A percentile compares a stretch with the other conserved stretches of the same genome.
phyloP scores from a whole-genome alignment of 2,888 invertebrate genomes.

The Pimpla rufipes region DNA sequence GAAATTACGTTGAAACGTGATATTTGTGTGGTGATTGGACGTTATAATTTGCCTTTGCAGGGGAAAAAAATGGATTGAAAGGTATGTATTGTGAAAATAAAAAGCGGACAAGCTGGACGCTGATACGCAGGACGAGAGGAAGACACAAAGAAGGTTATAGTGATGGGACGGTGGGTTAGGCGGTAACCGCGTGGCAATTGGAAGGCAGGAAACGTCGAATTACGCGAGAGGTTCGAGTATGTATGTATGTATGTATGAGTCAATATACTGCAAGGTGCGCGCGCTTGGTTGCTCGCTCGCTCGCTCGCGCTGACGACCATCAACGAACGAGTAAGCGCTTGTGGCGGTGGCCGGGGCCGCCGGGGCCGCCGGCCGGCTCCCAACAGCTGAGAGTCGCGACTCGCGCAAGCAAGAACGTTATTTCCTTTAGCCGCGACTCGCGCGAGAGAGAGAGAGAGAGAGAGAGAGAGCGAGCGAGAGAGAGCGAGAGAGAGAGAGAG shows the following conservation, averaged over 20 bases:
- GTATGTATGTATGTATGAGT: conserved; percentile 31
- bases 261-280: conserved; percentile 32
- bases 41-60: neutral
- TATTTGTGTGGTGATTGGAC: too few species aligned
- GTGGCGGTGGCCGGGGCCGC: conserved; percentile 48
- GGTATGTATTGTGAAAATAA: neutral
- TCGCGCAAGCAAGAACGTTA: conserved; percentile 63
- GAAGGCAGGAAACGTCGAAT: conserved; percentile 67
- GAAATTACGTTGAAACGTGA: too few species aligned
- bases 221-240: conserved; percentile 58
- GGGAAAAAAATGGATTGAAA: neutral
- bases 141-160: neutral
- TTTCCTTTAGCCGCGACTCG: conserved; percentile 48
- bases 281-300: conserved; percentile 33
- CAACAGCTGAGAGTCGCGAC: conserved; percentile 64
- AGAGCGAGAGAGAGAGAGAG: too few species aligned
- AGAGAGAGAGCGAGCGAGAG: too few species aligned
- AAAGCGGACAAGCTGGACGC: neutral
- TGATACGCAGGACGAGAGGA: neutral
- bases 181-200: conserved; percentile 66
- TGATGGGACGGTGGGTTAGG: conserved; percentile 40
- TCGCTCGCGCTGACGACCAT: too few species aligned
- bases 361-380: conserved; percentile 64
- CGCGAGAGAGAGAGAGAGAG: too few species aligned
- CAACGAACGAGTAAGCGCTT: conserved; percentile 50